Conservation (phyloP, 2,797 vertebrate species). For the Natrix natrix region DNA sequence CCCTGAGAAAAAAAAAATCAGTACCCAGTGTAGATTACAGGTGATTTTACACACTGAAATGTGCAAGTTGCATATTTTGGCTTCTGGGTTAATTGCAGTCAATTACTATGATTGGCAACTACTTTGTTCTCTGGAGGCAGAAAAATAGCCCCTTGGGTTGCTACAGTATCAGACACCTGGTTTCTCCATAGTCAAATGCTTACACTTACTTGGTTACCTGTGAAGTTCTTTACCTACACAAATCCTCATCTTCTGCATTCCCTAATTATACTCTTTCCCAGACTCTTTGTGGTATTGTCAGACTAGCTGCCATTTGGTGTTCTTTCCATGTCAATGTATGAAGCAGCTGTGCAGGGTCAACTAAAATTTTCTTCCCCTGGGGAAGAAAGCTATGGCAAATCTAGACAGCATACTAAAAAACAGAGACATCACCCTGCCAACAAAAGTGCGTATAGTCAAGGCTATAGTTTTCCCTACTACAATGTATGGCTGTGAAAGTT, state of each 20-base stretch:
- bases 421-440: no score
- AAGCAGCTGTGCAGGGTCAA: no score
- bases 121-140: not conserved
- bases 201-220: not conserved
- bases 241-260: not conserved
- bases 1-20: not conserved
- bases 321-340: not conserved
- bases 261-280: not conserved
- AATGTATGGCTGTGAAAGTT: no score
- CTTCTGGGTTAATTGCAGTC: not conserved
- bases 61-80: not conserved
- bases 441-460: no score
- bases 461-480: no score
- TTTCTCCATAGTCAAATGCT: not conserved
- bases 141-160: not conserved
- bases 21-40: not conserved
- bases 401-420: no score
- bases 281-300: not conserved
- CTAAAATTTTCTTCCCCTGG: no score
- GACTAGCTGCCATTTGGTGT: not conserved
- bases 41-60: not conserved
- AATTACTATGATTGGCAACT: not conserved
- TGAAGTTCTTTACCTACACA: not conserved
- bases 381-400: no score
- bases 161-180: not conserved